Evolutionary conservation across 2,888 invertebrate genomes (phyloP).

Genomic region (Ophraella communa): DNA sequence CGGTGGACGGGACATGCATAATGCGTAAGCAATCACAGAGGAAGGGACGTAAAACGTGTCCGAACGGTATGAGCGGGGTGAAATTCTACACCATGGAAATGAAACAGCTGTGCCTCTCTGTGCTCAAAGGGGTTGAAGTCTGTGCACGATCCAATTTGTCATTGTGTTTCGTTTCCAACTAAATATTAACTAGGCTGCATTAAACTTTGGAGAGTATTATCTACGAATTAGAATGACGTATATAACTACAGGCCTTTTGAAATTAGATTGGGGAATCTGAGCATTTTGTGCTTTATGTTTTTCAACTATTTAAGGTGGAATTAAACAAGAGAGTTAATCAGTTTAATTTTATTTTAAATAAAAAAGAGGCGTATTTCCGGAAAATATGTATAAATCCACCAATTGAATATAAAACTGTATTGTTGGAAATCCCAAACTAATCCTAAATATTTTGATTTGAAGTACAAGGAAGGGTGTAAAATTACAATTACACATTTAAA

Average conservation of each 20-base stretch:
- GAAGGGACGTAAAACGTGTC: slow-evolving; percentile 47
- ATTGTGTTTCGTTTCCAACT: slow-evolving; percentile 49
- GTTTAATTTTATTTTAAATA: not conserved
- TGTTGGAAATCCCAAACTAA: no score
- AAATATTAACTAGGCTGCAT: slow-evolving; percentile 46
- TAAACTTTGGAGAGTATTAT: slow-evolving; percentile 35
- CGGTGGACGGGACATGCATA: slow-evolving; percentile 59
- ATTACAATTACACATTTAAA: no score
- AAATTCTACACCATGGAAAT: slow-evolving; percentile 49
- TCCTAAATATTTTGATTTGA: no score
- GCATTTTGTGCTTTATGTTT: not conserved
- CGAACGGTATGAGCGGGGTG: slow-evolving; percentile 36
- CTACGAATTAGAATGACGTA: slow-evolving; percentile 25
- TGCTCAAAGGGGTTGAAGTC: slow-evolving; percentile 51
- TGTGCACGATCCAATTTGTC: slow-evolving; percentile 49
- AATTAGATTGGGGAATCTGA: slow-evolving; percentile 23
- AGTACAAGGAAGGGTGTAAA: no score
- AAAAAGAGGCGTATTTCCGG: no score
- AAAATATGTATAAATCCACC: no score
- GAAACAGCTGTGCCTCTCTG: slow-evolving; percentile 57
- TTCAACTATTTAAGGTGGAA: not conserved
- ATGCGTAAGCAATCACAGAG: slow-evolving; percentile 59
- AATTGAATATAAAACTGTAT: no score
- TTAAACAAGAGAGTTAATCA: not conserved
- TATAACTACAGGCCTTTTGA: slow-evolving; percentile 16